Percentiles rank a stretch among this genome's conserved stretches.
These are phyloP conservation scores for Amphipoea lucens DNA, from an alignment of 2,888 invertebrate species.

Conservation along the genomic window DNA sequence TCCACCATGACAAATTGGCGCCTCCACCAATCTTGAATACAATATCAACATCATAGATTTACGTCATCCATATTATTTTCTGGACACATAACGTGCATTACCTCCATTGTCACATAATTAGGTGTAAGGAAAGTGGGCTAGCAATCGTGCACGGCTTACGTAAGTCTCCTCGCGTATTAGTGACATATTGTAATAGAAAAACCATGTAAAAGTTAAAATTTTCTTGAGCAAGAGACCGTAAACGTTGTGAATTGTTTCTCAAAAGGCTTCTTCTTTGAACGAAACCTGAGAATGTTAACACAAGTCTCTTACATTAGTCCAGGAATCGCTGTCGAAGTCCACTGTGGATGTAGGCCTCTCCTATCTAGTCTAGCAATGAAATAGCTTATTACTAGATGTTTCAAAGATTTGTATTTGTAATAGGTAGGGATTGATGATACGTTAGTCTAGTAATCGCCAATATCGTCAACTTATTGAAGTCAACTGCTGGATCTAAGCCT, in stretches of 20 bases:
- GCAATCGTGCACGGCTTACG: slow-evolving; percentile 66
- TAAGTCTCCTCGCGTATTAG: slow-evolving; percentile 71
- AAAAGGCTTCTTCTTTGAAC: background rate
- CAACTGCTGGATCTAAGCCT: background rate
- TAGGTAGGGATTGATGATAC: too few relatives aligned
- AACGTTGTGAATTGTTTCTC: slow-evolving; percentile 19
- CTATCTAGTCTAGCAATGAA: background rate
- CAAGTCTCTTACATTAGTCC: background rate
- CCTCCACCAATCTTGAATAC: slow-evolving; percentile 37
- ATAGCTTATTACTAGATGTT: background rate
- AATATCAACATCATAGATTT: slow-evolving; percentile 58
- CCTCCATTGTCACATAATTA: slow-evolving; percentile 76
- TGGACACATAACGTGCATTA: slow-evolving; percentile 56
- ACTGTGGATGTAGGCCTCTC: background rate
- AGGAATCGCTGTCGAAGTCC: background rate
- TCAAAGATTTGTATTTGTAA: background rate
- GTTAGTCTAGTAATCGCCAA: too few relatives aligned
- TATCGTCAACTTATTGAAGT: background rate
- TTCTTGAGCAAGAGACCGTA: slow-evolving; percentile 57
- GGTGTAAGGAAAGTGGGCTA: slow-evolving; percentile 76
- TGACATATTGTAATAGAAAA: slow-evolving; percentile 76
- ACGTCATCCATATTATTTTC: slow-evolving; percentile 58
- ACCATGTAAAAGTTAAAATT: slow-evolving; percentile 49
- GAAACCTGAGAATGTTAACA: background rate
- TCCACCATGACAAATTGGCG: slow-evolving; percentile 44